A percentile compares a stretch with the other conserved stretches of the same genome.
Conservation (phyloP, 2,797 vertebrate species). For the Menidia menidia region DNA sequence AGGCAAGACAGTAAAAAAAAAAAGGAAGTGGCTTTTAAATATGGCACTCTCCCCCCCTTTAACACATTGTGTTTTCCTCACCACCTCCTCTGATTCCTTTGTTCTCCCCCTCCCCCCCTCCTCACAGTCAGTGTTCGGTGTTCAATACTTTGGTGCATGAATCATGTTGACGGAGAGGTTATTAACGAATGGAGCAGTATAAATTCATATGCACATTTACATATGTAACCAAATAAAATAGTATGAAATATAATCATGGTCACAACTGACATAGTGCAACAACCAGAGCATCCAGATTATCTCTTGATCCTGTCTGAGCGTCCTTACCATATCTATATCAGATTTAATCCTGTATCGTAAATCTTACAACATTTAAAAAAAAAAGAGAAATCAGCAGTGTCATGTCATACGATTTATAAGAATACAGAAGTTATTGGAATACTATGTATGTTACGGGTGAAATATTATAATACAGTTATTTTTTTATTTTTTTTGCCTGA, state of each 20-base stretch:
- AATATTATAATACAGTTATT: neutral
- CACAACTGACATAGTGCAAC: constrained; percentile 40
- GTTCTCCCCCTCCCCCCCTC: constrained; percentile 78
- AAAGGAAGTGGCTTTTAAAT: constrained; percentile 56
- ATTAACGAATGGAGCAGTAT: constrained; percentile 35
- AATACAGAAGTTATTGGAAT: neutral
- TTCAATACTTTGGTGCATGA: constrained; percentile 65
- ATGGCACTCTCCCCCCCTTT: constrained; percentile 34
- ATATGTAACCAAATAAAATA: constrained; percentile 24
- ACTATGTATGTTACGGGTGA: neutral
- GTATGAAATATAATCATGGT: constrained; percentile 24
- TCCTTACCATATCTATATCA: constrained; percentile 56
- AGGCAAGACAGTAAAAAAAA: constrained; percentile 41
- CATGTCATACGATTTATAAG: neutral
- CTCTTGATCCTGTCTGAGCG: constrained; percentile 64
- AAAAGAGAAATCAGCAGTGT: constrained; percentile 18
- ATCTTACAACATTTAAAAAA: constrained; percentile 33
- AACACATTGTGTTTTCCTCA: constrained; percentile 58
- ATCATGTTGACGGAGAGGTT: constrained; percentile 32
- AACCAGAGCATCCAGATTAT: constrained; percentile 61
- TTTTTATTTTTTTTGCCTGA: constrained; percentile 7
- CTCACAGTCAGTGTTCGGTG: constrained; percentile 55
- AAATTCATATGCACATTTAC: constrained; percentile 3
- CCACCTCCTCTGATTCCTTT: constrained; percentile 71
- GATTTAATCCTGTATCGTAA: constrained; percentile 48